Base-by-base conservation (phyloP, 2,888 invertebrate genomes). In the Caenorhabditis doughertyi region DNA sequence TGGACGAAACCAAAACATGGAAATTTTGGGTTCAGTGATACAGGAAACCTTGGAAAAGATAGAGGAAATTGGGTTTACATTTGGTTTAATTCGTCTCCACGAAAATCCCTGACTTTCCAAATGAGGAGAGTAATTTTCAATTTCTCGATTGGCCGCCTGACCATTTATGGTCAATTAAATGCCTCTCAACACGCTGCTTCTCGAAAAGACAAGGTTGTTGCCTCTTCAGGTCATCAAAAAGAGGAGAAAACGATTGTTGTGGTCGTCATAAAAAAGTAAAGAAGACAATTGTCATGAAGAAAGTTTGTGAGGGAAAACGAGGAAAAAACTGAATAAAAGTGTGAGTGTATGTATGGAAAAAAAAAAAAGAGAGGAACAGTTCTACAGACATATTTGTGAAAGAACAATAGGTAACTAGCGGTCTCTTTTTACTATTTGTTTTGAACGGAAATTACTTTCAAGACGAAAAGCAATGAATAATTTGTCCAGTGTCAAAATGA, bases 121-220 rank as follows among this genome's bases (percentile, higher is more conserved):
- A 32, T 47, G 44, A 51, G 25, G 39, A 35, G 16, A 70, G 56
- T 25, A 58, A 60, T 53, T 55, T 64, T 42, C 71, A 71, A 71
- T 53, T 64, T 73, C 64, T 64, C 42, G 21, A 62, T 18, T 67
- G 60, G 35, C 60, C 67, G 67, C 51, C 76, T 67, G 58, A n/a
- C 51, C 79, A 70, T 79, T 79, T 67, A 79, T 72, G 79, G 72
- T 79, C 79, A 79, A 79, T 79, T 79, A 79, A 79, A 79, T 60
- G 79, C 79, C 71, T 72, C 79, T 79, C 67, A 58, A 64, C 71
- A 79, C 79, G 71, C 55, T 71, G 65, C 76, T 79, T 79, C 60
- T 51, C 51, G 70, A 68, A 27, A 68, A 55, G 71, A 64, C 67
- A 55, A 67, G 56, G 76, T 79, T 79, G 79, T 79, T 79, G 62